Percentiles rank a stretch among this genome's conserved stretches.
Conservation (phyloP, 2,797 vertebrate genomes). For the Selene dorsalis region DNA sequence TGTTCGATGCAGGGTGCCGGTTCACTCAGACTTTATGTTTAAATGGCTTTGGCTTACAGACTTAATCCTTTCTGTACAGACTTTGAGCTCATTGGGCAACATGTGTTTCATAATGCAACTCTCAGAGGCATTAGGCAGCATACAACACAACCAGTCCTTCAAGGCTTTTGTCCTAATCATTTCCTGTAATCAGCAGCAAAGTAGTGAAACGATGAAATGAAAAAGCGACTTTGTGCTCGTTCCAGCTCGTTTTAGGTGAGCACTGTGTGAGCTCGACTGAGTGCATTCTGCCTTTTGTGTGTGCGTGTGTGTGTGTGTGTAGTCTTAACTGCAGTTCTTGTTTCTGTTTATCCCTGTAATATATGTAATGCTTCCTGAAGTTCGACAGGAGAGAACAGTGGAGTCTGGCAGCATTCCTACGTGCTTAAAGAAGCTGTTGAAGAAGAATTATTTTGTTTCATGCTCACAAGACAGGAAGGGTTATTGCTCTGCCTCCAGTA, state of each 20-base stretch:
- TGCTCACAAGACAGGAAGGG: slow-evolving; percentile 45
- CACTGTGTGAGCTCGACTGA: slow-evolving; percentile 19
- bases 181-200: slow-evolving; percentile 79
- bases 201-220: slow-evolving; percentile 63
- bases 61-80: slow-evolving; percentile 75
- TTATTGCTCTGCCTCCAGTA: slow-evolving; percentile 32
- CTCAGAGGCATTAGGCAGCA: slow-evolving; percentile 65
- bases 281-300: slow-evolving; percentile 6
- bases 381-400: slow-evolving; percentile 47
- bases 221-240: slow-evolving; percentile 60
- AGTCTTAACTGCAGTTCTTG: slow-evolving; percentile 36
- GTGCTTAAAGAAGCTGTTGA: slow-evolving; percentile 53
- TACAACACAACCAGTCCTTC: slow-evolving; percentile 67
- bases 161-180: slow-evolving; percentile 76
- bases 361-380: slow-evolving; percentile 58
- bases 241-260: slow-evolving; percentile 58
- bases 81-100: slow-evolving; percentile 78
- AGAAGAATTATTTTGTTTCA: slow-evolving; percentile 56
- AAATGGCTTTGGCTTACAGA: slow-evolving; percentile 62
- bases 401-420: slow-evolving; percentile 48
- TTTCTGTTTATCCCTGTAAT: slow-evolving; percentile 68
- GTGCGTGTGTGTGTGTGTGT: slow-evolving; percentile 9
- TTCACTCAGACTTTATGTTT: slow-evolving; percentile 55
- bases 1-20: slow-evolving; percentile 36
- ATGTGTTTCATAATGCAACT: slow-evolving; percentile 76